Percentiles rank a stretch among this genome's conserved stretches.
Evolutionary conservation across 2,113 vertebrate species (phyloP).

Genomic region (Rhizomys pruinosus): DNA sequence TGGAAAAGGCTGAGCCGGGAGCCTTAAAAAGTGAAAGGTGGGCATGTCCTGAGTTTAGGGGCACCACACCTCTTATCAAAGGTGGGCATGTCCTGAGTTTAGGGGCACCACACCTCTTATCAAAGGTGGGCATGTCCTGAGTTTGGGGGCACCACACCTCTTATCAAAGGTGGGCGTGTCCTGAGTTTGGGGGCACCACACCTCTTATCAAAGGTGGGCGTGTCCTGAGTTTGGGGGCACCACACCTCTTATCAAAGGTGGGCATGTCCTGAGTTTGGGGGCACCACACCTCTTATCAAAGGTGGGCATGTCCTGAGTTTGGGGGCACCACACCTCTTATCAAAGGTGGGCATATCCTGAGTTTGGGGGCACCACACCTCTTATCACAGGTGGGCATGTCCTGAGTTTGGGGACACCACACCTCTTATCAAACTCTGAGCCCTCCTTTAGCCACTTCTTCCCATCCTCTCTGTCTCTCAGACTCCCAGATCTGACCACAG

Average conservation of each 20-base stretch:
- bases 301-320: constrained; percentile 83
- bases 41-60: not conserved
- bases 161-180: constrained; percentile 88
- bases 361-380: not conserved
- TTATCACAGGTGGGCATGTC: constrained; percentile 88
- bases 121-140: constrained; percentile 86
- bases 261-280: not conserved
- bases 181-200: not conserved
- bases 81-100: too few relatives aligned
- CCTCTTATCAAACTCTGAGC: not conserved
- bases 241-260: constrained; percentile 87
- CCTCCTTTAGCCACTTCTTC: not conserved
- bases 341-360: constrained; percentile 86
- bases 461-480: constrained; percentile 80
- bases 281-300: constrained; percentile 72
- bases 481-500: constrained; percentile 90
- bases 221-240: not conserved
- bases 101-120: too few relatives aligned
- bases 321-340: not conserved
- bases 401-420: not conserved
- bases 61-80: not conserved
- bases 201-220: constrained; percentile 88
- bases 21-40: constrained; percentile 92
- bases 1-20: constrained; percentile 89
- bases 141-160: not conserved